Evolutionary conservation across 2,113 vertebrate species (phyloP).

Genomic region (Pituophis catenifer): DNA sequence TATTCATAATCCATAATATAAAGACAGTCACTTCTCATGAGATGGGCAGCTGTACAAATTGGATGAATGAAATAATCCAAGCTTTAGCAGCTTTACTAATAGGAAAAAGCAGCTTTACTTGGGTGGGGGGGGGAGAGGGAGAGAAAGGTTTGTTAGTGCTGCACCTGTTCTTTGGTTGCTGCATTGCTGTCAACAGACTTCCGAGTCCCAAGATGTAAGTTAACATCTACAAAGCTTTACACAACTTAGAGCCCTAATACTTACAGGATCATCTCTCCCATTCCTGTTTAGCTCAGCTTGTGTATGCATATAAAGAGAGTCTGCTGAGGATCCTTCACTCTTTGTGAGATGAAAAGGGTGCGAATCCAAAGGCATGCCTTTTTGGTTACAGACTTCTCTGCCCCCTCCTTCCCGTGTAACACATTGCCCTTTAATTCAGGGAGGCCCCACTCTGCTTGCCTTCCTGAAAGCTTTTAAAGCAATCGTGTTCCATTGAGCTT

Average conservation of each 20-base stretch:
- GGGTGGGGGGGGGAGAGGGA: fast-evolving
- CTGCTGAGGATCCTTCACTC: neutral
- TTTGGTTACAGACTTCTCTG: neutral
- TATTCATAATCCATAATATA: neutral
- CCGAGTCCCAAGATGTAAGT: neutral
- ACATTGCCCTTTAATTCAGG: neutral
- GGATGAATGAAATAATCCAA: neutral
- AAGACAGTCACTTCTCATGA: neutral
- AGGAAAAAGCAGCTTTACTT: no score
- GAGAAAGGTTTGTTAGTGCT: neutral
- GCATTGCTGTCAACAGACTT: neutral
- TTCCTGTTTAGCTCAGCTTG: neutral
- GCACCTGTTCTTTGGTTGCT: neutral
- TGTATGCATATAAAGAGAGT: neutral
- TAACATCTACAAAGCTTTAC: neutral
- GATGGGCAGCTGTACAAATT: neutral
- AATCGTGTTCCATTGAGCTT: neutral
- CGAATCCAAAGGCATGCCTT: neutral
- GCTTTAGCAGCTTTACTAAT: neutral
- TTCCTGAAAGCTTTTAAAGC: neutral
- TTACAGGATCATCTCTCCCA: neutral
- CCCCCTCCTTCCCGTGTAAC: neutral
- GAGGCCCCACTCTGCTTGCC: neutral
- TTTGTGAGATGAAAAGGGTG: neutral
- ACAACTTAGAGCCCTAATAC: neutral